Evolutionary conservation across 1,140 invertebrate genomes (phyloP).

Genomic region (Trachymyrmex cornetzi): DNA sequence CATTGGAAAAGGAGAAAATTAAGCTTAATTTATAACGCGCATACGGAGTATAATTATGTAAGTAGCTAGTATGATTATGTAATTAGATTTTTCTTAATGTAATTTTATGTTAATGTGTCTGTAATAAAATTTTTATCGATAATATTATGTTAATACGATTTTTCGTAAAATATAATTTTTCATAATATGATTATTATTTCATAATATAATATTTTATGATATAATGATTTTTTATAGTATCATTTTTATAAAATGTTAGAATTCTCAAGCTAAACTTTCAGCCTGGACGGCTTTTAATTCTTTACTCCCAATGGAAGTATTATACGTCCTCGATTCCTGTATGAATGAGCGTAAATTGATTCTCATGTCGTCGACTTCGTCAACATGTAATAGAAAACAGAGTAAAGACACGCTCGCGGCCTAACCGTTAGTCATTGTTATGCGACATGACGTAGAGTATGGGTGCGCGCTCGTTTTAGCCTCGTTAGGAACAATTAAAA

Average conservation of each 20-base stretch:
- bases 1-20: not conserved
- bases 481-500: conserved; percentile 82
- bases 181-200: too few species aligned
- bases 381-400: conserved; percentile 64
- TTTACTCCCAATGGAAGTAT: not conserved
- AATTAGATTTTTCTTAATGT: not conserved
- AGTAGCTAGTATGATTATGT: not conserved
- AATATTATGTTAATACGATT: too few species aligned
- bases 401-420: conserved; percentile 64
- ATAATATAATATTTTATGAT: too few species aligned
- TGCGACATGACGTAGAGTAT: conserved; percentile 68
- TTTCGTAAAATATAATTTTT: too few species aligned
- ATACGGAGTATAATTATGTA: not conserved
- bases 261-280: not conserved
- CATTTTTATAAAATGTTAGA: too few species aligned
- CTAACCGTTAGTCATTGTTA: conserved; percentile 78
- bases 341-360: conserved; percentile 43
- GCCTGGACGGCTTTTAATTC: not conserved
- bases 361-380: conserved; percentile 21
- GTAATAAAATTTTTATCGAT: too few species aligned
- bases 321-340: not conserved
- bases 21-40: not conserved
- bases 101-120: not conserved
- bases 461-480: conserved; percentile 57
- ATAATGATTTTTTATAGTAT: too few species aligned